Percentiles rank a stretch among this genome's conserved stretches.
These are phyloP conservation scores for Adelosebastes latens DNA, from an alignment of 2,797 vertebrate genomes.

Conservation along the genomic window DNA sequence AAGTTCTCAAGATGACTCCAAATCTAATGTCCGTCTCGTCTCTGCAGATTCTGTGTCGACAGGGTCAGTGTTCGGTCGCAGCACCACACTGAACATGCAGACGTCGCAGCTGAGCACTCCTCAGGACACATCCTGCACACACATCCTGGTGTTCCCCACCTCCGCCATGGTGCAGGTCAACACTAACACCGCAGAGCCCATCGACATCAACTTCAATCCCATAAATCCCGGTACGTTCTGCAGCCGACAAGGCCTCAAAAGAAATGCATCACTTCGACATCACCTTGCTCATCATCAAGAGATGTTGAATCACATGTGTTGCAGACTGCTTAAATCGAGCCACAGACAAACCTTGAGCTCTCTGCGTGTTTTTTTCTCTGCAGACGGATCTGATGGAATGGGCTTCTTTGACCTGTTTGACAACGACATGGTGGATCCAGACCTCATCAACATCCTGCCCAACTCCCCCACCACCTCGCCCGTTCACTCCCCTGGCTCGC, in stretches of 20 bases:
- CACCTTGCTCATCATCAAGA: neutral
- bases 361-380: neutral
- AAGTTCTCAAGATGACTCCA: neutral
- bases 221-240: constrained; percentile 84
- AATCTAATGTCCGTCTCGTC: neutral
- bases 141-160: constrained; percentile 86
- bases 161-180: constrained; percentile 91
- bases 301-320: neutral
- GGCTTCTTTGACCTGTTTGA: constrained; percentile 94
- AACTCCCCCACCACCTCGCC: constrained; percentile 95
- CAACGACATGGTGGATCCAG: constrained; percentile 94
- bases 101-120: constrained; percentile 98
- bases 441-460: constrained; percentile 97
- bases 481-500: constrained; percentile 94
- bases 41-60: constrained; percentile 95
- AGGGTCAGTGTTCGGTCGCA: constrained; percentile 97
- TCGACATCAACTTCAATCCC: constrained; percentile 96
- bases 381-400: constrained; percentile 96
- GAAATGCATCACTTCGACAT: neutral
- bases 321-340: neutral
- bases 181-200: constrained; percentile 89
- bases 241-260: neutral
- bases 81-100: constrained; percentile 98
- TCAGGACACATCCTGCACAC: constrained; percentile 98
- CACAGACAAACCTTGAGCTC: neutral